A percentile compares a stretch with the other conserved stretches of the same genome.
These are phyloP conservation scores for Indri indri DNA, from an alignment of 2,113 vertebrate genomes.

Conservation along the genomic window DNA sequence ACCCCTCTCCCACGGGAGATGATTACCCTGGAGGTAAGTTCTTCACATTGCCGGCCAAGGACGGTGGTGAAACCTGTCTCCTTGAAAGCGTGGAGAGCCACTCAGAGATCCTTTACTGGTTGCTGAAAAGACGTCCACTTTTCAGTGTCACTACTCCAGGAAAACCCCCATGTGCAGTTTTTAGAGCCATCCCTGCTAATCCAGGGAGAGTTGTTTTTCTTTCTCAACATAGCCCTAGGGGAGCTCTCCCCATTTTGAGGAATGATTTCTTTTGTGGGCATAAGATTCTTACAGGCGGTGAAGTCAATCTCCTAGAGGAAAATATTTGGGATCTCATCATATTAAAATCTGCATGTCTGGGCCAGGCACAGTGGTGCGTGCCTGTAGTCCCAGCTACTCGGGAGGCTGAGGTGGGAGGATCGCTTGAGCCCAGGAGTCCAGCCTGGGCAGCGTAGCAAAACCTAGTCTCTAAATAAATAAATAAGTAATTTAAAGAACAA, in stretches of 20 bases:
- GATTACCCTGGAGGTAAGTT: conserved; percentile 87
- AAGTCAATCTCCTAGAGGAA: not conserved
- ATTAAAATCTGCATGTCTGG: not conserved
- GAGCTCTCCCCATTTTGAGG: not conserved
- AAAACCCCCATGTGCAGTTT: not conserved
- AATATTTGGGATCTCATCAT: not conserved
- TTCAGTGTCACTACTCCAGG: not conserved
- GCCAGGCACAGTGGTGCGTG: too few species aligned
- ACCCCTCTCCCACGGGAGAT: conserved; percentile 87
- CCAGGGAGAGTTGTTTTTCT: not conserved
- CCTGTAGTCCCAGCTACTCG: too few species aligned
- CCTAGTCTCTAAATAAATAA: too few species aligned
- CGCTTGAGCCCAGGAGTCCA: too few species aligned
- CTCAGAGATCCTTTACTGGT: not conserved
- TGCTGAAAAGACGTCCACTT: not conserved
- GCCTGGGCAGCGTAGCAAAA: too few species aligned
- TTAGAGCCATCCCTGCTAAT: not conserved
- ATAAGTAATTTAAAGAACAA: too few species aligned
- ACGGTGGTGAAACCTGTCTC: not conserved
- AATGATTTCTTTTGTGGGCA: not conserved
- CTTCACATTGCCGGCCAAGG: not conserved
- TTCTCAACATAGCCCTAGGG: not conserved
- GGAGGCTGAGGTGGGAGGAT: too few species aligned
- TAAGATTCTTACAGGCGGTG: not conserved
- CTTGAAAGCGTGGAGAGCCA: not conserved